Conservation (phyloP, 2,888 invertebrate genomes). For the Eupithecia insigniata region DNA sequence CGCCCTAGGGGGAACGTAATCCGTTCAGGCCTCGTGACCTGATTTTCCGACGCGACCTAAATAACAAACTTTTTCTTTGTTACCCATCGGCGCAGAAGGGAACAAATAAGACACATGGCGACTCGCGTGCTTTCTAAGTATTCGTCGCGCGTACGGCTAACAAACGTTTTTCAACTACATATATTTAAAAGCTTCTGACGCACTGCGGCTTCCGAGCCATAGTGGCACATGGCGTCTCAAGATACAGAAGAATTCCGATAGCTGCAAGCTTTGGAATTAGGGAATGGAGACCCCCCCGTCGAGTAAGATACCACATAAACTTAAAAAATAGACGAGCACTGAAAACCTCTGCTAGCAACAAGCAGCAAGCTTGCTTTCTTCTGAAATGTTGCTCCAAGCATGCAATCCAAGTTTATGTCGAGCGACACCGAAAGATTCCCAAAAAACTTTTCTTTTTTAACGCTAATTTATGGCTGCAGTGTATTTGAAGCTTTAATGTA, state of each 20-base stretch:
- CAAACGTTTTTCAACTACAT: conserved; percentile 26
- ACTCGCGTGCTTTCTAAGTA: conserved; percentile 32
- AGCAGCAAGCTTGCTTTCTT: too few species aligned
- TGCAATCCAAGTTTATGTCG: background rate
- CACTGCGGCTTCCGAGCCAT: background rate
- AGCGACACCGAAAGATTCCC: background rate
- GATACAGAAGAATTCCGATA: background rate
- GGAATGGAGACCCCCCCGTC: background rate
- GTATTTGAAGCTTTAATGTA: conserved; percentile 2
- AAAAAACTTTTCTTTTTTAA: background rate
- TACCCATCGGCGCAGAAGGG: conserved; percentile 38
- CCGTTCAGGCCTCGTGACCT: conserved; percentile 57
- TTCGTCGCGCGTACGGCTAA: conserved; percentile 29
- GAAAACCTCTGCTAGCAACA: background rate
- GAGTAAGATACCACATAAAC: background rate
- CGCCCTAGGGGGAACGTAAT: conserved; percentile 44
- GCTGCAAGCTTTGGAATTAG: background rate
- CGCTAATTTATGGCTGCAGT: background rate
- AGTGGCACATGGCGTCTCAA: background rate
- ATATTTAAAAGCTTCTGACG: conserved; percentile 9
- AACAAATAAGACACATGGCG: conserved; percentile 40
- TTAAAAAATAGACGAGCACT: background rate
- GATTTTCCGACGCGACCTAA: conserved; percentile 47
- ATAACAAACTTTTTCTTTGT: conserved; percentile 48
- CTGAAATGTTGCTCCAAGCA: background rate